Evolutionary conservation across 2,113 vertebrate species (phyloP).

Genomic region (Archilochus colubris): DNA sequence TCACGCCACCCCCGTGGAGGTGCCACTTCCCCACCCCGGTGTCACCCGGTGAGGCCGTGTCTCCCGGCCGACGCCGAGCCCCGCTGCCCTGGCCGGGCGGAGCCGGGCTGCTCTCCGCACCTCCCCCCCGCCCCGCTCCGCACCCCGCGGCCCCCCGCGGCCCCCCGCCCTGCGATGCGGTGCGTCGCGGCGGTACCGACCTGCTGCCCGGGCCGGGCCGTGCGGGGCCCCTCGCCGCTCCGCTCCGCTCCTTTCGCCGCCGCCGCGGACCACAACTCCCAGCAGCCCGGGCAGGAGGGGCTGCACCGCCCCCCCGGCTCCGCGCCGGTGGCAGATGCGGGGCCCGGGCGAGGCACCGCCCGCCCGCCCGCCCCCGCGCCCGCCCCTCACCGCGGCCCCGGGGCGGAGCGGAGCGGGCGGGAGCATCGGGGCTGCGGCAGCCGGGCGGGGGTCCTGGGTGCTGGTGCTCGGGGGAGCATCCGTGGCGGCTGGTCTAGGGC

Average conservation of each 20-base stretch:
- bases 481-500: background rate
- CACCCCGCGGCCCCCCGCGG: background rate
- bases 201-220: background rate
- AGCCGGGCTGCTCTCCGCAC: background rate
- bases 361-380: background rate
- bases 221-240: background rate
- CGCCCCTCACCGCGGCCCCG: background rate
- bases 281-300: conserved; percentile 21
- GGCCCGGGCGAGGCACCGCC: background rate
- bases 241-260: background rate
- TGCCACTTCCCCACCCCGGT: background rate
- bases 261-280: conserved; percentile 28
- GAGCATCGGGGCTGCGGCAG: background rate
- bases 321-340: background rate
- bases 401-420: background rate
- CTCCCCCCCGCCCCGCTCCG: background rate
- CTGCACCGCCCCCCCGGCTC: background rate
- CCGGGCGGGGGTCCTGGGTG: background rate
- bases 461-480: background rate
- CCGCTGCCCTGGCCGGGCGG: background rate
- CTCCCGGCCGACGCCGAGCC: background rate
- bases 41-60: background rate
- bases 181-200: background rate
- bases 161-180: background rate
- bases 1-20: background rate